Percentiles rank a stretch among this genome's conserved stretches.
Evolutionary conservation across 2,797 vertebrate genomes (phyloP).

Genomic region (Harpagifer antarcticus): DNA sequence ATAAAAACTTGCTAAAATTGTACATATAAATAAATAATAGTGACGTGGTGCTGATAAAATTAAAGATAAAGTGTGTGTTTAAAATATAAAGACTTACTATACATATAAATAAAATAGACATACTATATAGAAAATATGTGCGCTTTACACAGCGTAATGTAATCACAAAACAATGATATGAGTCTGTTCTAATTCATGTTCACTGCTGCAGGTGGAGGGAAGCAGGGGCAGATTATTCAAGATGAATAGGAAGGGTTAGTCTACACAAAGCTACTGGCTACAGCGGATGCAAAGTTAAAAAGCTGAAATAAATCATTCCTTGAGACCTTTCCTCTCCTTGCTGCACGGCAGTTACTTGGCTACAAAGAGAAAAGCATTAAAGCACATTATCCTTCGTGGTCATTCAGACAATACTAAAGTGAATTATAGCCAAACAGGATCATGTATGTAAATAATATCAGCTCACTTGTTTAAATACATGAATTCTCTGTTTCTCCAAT

Average conservation of each 20-base stretch:
- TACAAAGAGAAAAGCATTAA: slow-evolving; percentile 72
- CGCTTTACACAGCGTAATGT: no score
- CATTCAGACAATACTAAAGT: slow-evolving; percentile 21
- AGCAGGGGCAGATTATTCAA: slow-evolving; percentile 20
- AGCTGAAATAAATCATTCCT: slow-evolving; percentile 40
- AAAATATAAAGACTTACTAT: no score
- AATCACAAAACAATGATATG: background rate
- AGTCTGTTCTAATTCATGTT: slow-evolving; percentile 39
- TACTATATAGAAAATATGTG: no score
- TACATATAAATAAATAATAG: no score
- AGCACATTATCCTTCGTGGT: slow-evolving; percentile 46
- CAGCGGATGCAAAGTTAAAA: slow-evolving; percentile 40
- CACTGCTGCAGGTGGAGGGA: slow-evolving; percentile 25
- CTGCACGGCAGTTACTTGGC: slow-evolving; percentile 73
- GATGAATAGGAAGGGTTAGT: slow-evolving; percentile 64
- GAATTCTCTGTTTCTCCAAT: slow-evolving; percentile 32
- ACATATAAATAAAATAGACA: no score
- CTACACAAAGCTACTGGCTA: slow-evolving; percentile 46
- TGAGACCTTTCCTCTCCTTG: slow-evolving; percentile 76
- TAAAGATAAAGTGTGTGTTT: no score
- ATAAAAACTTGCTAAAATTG: no score
- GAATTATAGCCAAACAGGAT: slow-evolving; percentile 44
- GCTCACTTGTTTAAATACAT: slow-evolving; percentile 52
- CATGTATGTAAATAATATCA: slow-evolving; percentile 44
- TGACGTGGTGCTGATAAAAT: no score